Evolutionary conservation across 2,888 invertebrate genomes (phyloP).

Genomic region (Allolobophora icterica): DNA sequence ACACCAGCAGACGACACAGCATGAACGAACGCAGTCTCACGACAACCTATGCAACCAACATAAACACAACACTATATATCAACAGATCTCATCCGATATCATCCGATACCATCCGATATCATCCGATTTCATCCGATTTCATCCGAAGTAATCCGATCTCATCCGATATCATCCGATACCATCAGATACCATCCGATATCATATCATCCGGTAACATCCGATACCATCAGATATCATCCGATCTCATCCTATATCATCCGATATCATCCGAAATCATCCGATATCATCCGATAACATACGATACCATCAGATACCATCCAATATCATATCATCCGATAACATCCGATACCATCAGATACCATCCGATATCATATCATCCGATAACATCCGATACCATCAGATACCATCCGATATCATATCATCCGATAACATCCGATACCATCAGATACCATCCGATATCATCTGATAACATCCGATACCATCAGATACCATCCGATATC

Average conservation of each 20-base stretch:
- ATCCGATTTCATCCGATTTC: neutral
- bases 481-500: too few relatives aligned
- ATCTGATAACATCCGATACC: too few relatives aligned
- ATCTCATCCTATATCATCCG: neutral
- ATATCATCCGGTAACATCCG: neutral
- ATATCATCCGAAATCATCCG: neutral
- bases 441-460: too few relatives aligned
- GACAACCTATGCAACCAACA: conserved; percentile 73
- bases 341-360: too few relatives aligned
- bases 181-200: neutral
- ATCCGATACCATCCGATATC: neutral
- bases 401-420: too few relatives aligned
- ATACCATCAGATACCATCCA: neutral
- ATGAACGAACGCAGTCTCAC: conserved; percentile 93
- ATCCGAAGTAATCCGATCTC: neutral
- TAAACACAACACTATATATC: neutral
- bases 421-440: too few relatives aligned
- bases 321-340: neutral
- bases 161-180: neutral
- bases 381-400: too few relatives aligned
- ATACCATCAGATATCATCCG: neutral
- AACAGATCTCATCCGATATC: neutral
- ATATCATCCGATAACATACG: neutral
- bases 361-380: too few relatives aligned
- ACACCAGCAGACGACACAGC: conserved; percentile 94